Conservation (phyloP, 1,140 invertebrate genomes). For the Epicauta chinensis region DNA sequence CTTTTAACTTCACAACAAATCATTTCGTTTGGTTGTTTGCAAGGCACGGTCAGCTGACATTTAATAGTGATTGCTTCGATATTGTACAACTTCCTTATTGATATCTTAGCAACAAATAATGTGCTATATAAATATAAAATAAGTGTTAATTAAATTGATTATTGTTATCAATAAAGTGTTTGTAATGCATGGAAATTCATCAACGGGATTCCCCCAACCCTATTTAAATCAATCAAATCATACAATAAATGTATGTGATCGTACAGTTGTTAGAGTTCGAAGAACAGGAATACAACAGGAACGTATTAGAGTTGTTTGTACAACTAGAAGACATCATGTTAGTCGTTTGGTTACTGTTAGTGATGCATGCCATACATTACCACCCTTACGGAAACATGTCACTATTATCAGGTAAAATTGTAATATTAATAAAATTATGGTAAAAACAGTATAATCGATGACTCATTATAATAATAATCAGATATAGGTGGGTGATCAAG, state of each 20-base stretch:
- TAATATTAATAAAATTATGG: too few relatives aligned
- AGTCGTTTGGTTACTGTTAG: constrained; percentile 40
- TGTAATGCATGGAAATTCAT: constrained; percentile 14
- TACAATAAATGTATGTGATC: constrained; percentile 28
- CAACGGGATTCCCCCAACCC: constrained; percentile 13
- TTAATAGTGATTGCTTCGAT: constrained; percentile 3
- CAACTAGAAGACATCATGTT: constrained; percentile 39
- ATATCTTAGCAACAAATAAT: too few relatives aligned
- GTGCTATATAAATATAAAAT: too few relatives aligned
- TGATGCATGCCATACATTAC: constrained; percentile 33
- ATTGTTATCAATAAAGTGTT: background rate
- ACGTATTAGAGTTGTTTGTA: constrained; percentile 40
- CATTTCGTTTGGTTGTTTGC: constrained; percentile 19
- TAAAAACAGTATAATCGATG: background rate
- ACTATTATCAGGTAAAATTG: constrained; percentile 41
- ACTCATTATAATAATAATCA: background rate
- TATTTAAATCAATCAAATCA: constrained; percentile 2
- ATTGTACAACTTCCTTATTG: background rate
- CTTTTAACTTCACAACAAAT: constrained; percentile 17
- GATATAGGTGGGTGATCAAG: background rate
- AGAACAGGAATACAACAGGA: constrained; percentile 37
- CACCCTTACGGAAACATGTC: constrained; percentile 40
- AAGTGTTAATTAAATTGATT: too few relatives aligned
- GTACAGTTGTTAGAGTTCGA: constrained; percentile 37
- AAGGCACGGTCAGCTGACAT: constrained; percentile 23